Evolutionary conservation across 1,140 invertebrate species (phyloP).

Genomic region (Contarinia nasturtii): DNA sequence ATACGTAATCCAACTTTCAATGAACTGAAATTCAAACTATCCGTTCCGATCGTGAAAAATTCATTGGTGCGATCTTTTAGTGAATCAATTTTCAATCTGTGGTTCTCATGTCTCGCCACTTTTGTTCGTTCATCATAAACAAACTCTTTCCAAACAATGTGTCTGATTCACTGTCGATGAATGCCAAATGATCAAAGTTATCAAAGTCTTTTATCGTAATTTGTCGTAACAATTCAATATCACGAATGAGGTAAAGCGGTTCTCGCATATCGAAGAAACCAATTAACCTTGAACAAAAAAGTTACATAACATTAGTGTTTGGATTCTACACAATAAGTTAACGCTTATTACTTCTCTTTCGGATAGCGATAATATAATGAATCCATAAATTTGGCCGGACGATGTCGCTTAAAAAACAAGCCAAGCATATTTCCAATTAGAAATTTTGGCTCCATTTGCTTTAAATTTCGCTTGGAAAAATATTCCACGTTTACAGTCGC

Average conservation of each 20-base stretch:
- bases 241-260: constrained; percentile 5
- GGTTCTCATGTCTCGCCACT: constrained; percentile 26
- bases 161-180: constrained; percentile 12
- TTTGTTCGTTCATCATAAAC: constrained; percentile 19
- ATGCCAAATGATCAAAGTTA: constrained; percentile 18
- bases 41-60: constrained; percentile 29
- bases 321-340: neutral
- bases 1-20: neutral
- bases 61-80: constrained; percentile 27
- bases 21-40: constrained; percentile 12
- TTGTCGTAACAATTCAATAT: constrained; percentile 27
- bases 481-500: neutral
- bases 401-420: neutral
- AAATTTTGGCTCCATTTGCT: neutral
- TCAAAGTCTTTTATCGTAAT: constrained; percentile 20
- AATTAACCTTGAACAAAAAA: neutral
- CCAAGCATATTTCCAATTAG: neutral
- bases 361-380: neutral
- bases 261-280: constrained; percentile 4
- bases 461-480: neutral
- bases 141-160: constrained; percentile 23
- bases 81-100: constrained; percentile 33
- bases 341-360: neutral
- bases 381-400: neutral
- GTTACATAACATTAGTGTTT: neutral